Base-by-base conservation (phyloP, 2,797 vertebrate genomes). In the Brachyalestes nurse region DNA sequence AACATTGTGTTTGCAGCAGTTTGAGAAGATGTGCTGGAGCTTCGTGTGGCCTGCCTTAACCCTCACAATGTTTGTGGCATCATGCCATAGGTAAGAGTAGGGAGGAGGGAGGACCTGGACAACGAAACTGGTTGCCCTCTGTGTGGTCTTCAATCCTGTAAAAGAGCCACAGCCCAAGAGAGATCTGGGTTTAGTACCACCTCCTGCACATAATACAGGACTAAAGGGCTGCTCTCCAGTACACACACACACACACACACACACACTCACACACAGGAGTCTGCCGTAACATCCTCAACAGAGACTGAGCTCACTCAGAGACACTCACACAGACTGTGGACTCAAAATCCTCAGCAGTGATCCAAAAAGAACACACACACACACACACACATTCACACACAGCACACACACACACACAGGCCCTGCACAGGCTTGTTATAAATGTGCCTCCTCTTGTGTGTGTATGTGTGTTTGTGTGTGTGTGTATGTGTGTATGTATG, bases 361-460 rank as follows among this genome's bases (percentile, higher is more conserved):
- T 34, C 34, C 34, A 53, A 34, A 34, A 34, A 34, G 2, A 34
- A 34, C 34, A 34, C 34, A 34, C 34, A 34, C 34, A 34, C 34
- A 34, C 34, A 34, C 34, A 34, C 34, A 34, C 34, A 34, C 34
- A 34, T 4, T 3, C 34, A 34, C 34, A 34, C 34, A 34, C 34
- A 34, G n/a, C 34, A 34, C 2, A 34, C 34, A 34, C 34, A 66
- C 64, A 66, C 64, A 67, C 74, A 47, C 51, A 72, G 19, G 64
- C 16, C 67, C 28, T 91, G 90, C 90, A 67, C 65, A 89, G 85
- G 91, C 88, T 89, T 88, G 90, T 88, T 91, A 90, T 91, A 89
- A 84, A 90, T 93, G 92, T 92, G 90, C 89, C 87, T 90, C 19
- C 38, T n/a, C 38, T 67, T n/a, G 3, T 28, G 28, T 28, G 28